Conservation (phyloP, 2,113 vertebrate genomes). For the Rattus rattus region DNA sequence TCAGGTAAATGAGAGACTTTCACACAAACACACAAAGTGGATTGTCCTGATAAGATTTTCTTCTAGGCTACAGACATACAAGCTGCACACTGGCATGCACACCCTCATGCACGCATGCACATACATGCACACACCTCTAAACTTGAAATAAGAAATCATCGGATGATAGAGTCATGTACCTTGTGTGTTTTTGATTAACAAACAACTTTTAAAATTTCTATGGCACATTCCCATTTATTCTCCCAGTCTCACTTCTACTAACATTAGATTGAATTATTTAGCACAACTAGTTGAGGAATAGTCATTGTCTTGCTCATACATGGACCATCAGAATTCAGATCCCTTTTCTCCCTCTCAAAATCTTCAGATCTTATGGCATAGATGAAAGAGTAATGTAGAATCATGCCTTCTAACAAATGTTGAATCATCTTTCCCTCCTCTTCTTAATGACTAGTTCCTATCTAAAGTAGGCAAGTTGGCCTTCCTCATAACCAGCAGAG, state of each 20-base stretch:
- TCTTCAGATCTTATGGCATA: background rate
- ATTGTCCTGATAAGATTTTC: background rate
- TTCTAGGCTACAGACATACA: background rate
- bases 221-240: background rate
- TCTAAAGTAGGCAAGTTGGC: background rate
- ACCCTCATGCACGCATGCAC: background rate
- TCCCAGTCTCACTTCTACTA: background rate
- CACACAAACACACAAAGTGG: background rate
- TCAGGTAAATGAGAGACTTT: background rate
- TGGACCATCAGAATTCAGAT: background rate
- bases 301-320: background rate
- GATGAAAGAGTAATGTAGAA: background rate
- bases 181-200: background rate
- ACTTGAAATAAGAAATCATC: slow-evolving; percentile 11
- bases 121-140: background rate
- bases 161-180: background rate
- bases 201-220: background rate
- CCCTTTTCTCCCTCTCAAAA: background rate
- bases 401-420: background rate
- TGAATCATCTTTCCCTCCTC: background rate
- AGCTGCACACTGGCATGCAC: background rate
- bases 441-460: background rate
- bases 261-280: background rate
- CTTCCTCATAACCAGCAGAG: background rate
- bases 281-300: background rate